A percentile compares a stretch with the other conserved stretches of the same genome.
Evolutionary conservation across 2,797 vertebrate genomes (phyloP).

Genomic region (Lagorchestes hirsutus): DNA sequence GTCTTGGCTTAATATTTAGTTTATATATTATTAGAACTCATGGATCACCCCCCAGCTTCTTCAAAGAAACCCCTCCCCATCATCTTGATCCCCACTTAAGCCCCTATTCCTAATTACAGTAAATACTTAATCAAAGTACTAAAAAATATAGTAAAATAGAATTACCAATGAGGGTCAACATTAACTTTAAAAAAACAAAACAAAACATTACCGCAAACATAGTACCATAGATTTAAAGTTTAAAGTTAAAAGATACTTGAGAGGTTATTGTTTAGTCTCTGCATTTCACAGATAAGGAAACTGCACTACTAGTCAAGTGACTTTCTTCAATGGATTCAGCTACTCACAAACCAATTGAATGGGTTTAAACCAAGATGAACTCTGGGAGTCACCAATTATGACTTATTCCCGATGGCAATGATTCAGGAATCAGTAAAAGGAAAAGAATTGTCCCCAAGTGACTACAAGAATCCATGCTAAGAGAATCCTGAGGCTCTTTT

Average conservation of each 20-base stretch:
- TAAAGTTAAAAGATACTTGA: background rate
- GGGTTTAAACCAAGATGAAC: background rate
- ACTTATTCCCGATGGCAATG: background rate
- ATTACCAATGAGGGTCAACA: background rate
- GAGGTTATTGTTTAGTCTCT: background rate
- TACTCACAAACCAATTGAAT: background rate
- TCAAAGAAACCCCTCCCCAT: background rate
- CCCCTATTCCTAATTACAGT: background rate
- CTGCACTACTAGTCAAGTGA: background rate
- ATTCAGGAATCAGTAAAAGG: background rate
- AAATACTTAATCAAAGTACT: background rate
- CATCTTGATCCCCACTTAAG: background rate
- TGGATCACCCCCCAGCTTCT: background rate
- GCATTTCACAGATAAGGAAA: background rate
- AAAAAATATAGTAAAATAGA: background rate
- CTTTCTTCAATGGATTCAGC: background rate
- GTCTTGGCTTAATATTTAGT: background rate
- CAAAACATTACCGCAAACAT: background rate
- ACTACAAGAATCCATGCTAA: background rate
- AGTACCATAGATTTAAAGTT: background rate
- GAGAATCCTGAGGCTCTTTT: background rate
- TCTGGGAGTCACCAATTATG: background rate
- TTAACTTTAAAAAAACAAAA: background rate
- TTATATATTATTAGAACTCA: background rate
- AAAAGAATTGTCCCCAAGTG: background rate